These are phyloP conservation scores for Crypturellus tataupa DNA, from an alignment of 2,797 vertebrate genomes.

Conservation along the genomic window DNA sequence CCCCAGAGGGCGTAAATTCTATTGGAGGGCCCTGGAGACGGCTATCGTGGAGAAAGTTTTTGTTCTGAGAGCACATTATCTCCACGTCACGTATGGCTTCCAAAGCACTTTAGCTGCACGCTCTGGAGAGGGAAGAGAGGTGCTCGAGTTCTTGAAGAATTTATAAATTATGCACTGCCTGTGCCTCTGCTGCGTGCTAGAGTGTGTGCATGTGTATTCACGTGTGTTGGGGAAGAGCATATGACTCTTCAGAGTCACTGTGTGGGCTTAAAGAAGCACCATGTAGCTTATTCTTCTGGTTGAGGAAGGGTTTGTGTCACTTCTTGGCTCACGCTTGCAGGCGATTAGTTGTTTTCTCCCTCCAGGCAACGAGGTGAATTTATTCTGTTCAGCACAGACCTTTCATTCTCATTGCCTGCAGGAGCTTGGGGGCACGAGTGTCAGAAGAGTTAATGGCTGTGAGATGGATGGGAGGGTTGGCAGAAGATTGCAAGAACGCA, in stretches of 20 bases:
- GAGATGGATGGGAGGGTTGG: not conserved
- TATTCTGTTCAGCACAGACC: not conserved
- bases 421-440: not conserved
- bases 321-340: not conserved
- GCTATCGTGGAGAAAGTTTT: not conserved
- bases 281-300: not conserved
- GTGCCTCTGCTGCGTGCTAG: fast-evolving
- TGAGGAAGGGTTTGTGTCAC: not conserved
- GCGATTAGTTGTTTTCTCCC: not conserved
- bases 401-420: fast-evolving
- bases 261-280: not conserved
- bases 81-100: not conserved
- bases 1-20: not conserved
- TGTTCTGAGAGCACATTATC: not conserved
- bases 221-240: not conserved
- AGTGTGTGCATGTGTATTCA: not conserved
- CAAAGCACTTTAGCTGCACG: not conserved
- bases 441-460: not conserved
- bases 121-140: not conserved
- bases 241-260: fast-evolving
- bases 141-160: not conserved
- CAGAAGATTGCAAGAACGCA: fast-evolving
- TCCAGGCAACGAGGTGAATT: not conserved
- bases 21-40: not conserved
- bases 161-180: not conserved